A percentile compares a stretch with the other conserved stretches of the same genome.
phyloP scores from a whole-genome alignment of 1,140 invertebrate genomes.

The Drosophila ananassae region DNA sequence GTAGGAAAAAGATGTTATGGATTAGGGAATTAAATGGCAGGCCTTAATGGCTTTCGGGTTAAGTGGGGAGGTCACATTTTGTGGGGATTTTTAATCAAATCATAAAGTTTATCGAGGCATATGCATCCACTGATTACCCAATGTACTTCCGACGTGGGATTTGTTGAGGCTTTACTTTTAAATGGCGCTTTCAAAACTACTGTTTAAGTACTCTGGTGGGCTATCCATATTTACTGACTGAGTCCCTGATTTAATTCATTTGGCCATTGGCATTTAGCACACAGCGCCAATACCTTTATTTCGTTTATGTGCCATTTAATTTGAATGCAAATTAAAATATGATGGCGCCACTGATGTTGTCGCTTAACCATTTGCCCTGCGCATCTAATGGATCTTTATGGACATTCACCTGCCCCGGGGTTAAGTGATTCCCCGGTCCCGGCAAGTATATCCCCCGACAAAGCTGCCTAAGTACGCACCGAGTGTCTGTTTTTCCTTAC shows the following conservation, averaged over 20 bases:
- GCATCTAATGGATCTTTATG: slow-evolving; percentile 73
- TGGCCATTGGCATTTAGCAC: not conserved
- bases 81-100: slow-evolving; percentile 38
- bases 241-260: too few species aligned
- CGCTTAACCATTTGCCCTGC: slow-evolving; percentile 51
- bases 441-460: slow-evolving; percentile 9
- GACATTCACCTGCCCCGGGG: slow-evolving; percentile 43
- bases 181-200: not conserved
- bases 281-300: slow-evolving; percentile 13
- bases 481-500: slow-evolving; percentile 35
- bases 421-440: slow-evolving; percentile 30
- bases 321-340: slow-evolving; percentile 79
- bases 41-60: slow-evolving; percentile 40
- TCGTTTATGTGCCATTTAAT: slow-evolving; percentile 54
- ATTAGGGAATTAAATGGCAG: slow-evolving; percentile 49
- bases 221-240: too few species aligned
- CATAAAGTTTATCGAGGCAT: slow-evolving; percentile 36
- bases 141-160: not conserved
- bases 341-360: slow-evolving; percentile 51
- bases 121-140: slow-evolving; percentile 17
- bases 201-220: too few species aligned
- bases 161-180: not conserved
- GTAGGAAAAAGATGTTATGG: slow-evolving; percentile 29
- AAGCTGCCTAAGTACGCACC: slow-evolving; percentile 18
- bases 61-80: slow-evolving; percentile 27